phyloP scores from a whole-genome alignment of 1,140 invertebrate species.

The Ladona fulva region DNA sequence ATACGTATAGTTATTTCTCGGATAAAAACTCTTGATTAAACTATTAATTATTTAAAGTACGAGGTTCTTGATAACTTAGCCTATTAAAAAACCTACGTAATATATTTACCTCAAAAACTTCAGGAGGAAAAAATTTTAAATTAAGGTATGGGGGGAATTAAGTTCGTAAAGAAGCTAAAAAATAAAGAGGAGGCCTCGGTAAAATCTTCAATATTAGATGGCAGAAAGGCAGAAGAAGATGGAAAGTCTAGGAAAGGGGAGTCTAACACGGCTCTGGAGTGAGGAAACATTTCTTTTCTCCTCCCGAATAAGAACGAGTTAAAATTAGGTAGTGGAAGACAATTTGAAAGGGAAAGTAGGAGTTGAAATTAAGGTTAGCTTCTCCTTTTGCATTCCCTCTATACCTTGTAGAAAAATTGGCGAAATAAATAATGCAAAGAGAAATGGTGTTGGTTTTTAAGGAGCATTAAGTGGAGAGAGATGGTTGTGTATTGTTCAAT shows the following conservation, averaged over 20 bases:
- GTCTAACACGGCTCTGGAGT: background rate
- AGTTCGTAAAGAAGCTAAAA: background rate
- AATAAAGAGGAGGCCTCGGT: background rate
- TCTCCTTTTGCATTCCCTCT: too few species aligned
- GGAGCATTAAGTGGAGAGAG: background rate
- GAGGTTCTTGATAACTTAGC: too few species aligned
- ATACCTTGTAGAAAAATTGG: background rate
- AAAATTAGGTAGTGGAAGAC: background rate
- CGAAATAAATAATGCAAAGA: background rate
- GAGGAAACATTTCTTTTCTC: background rate
- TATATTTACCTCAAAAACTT: too few species aligned
- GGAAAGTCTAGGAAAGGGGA: background rate
- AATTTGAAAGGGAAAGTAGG: background rate
- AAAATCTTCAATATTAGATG: background rate
- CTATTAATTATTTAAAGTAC: too few species aligned
- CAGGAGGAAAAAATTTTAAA: background rate
- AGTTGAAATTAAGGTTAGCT: background rate
- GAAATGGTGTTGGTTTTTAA: background rate
- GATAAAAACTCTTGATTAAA: too few species aligned
- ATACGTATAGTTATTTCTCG: too few species aligned
- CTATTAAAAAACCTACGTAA: too few species aligned
- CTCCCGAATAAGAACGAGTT: background rate
- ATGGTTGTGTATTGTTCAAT: too few species aligned
- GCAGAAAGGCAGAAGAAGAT: background rate
- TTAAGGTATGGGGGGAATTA: background rate